A percentile compares a stretch with the other conserved stretches of the same genome.
These are phyloP conservation scores for Asarcornis scutulata DNA, from an alignment of 2,113 vertebrate species.

Conservation along the genomic window DNA sequence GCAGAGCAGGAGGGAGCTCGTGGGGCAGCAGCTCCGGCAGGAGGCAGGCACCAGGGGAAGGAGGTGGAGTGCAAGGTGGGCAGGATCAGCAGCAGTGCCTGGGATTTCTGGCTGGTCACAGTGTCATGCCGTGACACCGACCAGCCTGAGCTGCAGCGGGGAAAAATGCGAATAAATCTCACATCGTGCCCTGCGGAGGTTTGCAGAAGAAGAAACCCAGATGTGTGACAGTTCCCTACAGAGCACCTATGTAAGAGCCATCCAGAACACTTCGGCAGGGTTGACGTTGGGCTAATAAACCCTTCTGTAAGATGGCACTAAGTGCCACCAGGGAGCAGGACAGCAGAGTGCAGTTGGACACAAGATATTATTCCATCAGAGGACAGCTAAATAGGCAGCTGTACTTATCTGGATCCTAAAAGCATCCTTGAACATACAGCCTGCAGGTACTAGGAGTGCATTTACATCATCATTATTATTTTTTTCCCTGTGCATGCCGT, in stretches of 20 bases:
- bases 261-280: neutral
- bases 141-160: neutral
- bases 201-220: neutral
- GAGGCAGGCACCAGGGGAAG: neutral
- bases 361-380: neutral
- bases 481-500: neutral
- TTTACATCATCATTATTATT: no score
- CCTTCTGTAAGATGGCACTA: neutral
- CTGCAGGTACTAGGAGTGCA: neutral
- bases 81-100: neutral
- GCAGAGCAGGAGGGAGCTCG: no score
- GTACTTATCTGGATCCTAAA: neutral
- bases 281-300: neutral
- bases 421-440: neutral
- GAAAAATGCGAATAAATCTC: accelerated
- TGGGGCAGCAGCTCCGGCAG: neutral
- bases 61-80: neutral
- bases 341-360: neutral
- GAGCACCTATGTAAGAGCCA: neutral
- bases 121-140: no score
- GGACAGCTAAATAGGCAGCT: neutral
- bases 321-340: neutral
- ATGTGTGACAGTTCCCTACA: accelerated
- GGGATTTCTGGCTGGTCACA: no score
- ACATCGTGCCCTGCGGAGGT: accelerated